Conservation (phyloP, 2,888 invertebrate genomes). For the Drosophila kambysellisi region DNA sequence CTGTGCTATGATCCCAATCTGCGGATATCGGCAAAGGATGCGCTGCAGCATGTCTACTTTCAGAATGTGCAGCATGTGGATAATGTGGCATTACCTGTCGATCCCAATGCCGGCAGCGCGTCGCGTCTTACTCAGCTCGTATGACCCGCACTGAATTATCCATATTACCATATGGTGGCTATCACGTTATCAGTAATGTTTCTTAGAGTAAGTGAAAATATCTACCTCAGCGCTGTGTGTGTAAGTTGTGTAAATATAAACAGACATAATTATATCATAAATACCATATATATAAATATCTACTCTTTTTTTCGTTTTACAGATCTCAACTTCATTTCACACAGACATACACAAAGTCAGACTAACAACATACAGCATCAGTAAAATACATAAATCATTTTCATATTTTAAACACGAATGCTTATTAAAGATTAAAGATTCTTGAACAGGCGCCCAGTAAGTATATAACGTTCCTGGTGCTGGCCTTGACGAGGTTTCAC, state of each 20-base stretch:
- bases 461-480: slow-evolving; percentile 26
- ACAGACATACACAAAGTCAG: slow-evolving; percentile 15
- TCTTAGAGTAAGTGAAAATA: slow-evolving; percentile 57
- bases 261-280: neutral
- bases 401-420: slow-evolving; percentile 27
- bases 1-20: slow-evolving; percentile 93
- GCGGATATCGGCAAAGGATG: slow-evolving; percentile 92
- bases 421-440: slow-evolving; percentile 57
- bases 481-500: slow-evolving; percentile 24
- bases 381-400: slow-evolving; percentile 52
- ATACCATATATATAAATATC: slow-evolving; percentile 3
- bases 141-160: slow-evolving; percentile 21
- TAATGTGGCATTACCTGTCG: slow-evolving; percentile 76
- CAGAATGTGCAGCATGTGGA: slow-evolving; percentile 88
- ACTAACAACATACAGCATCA: slow-evolving; percentile 30
- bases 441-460: slow-evolving; percentile 50
- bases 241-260: slow-evolving; percentile 41
- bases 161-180: slow-evolving; percentile 3
- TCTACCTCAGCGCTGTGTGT: slow-evolving; percentile 52
- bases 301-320: slow-evolving; percentile 28
- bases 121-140: slow-evolving; percentile 56
- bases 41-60: slow-evolving; percentile 92
- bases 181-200: slow-evolving; percentile 46
- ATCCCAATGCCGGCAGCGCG: slow-evolving; percentile 58
- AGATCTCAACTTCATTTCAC: slow-evolving; percentile 53